Conservation (phyloP, 2,113 vertebrate genomes). For the Felis catus region DNA sequence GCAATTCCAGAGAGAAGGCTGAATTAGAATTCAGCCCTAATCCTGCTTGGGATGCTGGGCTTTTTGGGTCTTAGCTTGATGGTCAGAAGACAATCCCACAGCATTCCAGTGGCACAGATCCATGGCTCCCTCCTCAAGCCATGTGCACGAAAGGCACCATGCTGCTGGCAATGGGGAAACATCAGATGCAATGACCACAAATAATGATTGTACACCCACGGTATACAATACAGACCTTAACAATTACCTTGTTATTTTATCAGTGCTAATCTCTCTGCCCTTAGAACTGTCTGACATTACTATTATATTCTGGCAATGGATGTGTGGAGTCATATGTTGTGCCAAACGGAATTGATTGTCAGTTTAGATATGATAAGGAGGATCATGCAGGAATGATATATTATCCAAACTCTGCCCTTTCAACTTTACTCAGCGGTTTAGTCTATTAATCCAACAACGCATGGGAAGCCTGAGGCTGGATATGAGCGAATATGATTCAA, state of each 20-base stretch:
- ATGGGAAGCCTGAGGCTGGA: background rate
- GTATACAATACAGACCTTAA: background rate
- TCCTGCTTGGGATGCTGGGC: background rate
- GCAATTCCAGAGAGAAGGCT: background rate
- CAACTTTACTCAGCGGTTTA: background rate
- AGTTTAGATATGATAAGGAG: background rate
- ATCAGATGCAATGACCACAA: background rate
- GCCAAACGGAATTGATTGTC: background rate
- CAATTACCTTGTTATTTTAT: conserved; percentile 9
- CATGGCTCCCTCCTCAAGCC: background rate
- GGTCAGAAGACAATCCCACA: background rate
- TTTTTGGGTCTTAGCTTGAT: background rate
- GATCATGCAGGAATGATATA: background rate
- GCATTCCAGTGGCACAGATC: background rate
- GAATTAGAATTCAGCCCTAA: conserved; percentile 15
- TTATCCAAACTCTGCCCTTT: background rate
- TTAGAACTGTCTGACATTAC: background rate
- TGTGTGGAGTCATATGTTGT: background rate
- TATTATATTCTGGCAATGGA: conserved; percentile 6
- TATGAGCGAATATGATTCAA: background rate
- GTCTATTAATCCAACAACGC: conserved; percentile 10
- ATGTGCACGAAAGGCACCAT: background rate
- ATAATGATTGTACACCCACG: background rate
- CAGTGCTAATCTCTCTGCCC: background rate
- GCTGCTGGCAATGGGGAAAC: background rate